Percentiles rank a stretch among this genome's conserved stretches.
Conservation (phyloP, 2,888 invertebrate genomes). For the Tupiocoris notatus region DNA sequence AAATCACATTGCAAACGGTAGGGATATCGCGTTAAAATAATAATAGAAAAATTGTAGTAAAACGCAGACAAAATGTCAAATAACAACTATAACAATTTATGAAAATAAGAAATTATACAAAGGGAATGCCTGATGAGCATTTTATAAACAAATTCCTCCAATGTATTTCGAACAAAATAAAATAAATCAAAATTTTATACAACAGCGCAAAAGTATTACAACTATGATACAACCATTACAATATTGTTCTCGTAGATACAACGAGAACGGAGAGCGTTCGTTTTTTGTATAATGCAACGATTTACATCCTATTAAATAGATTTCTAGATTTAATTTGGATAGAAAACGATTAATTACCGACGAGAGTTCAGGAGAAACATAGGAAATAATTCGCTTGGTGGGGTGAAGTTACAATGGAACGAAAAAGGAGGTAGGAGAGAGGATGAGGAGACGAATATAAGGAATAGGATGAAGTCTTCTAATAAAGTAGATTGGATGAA, state of each 20-base stretch:
- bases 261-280: background rate
- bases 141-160: background rate
- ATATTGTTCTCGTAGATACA: background rate
- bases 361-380: background rate
- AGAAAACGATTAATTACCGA: background rate
- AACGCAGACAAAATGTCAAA: background rate
- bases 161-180: background rate
- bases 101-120: background rate
- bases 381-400: too few relatives aligned
- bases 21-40: too few relatives aligned
- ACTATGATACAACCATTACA: background rate
- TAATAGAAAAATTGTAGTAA: too few relatives aligned
- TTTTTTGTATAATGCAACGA: background rate
- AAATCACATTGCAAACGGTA: too few relatives aligned
- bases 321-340: background rate
- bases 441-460: background rate
- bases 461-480: background rate
- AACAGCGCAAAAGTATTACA: background rate
- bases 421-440: background rate
- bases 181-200: background rate
- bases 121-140: slow-evolving; percentile 9
- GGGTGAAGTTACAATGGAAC: too few relatives aligned
- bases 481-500: background rate
- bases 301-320: too few relatives aligned
- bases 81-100: slow-evolving; percentile 17